Conservation (phyloP, 2,797 vertebrate species). For the Fundulus diaphanus region DNA sequence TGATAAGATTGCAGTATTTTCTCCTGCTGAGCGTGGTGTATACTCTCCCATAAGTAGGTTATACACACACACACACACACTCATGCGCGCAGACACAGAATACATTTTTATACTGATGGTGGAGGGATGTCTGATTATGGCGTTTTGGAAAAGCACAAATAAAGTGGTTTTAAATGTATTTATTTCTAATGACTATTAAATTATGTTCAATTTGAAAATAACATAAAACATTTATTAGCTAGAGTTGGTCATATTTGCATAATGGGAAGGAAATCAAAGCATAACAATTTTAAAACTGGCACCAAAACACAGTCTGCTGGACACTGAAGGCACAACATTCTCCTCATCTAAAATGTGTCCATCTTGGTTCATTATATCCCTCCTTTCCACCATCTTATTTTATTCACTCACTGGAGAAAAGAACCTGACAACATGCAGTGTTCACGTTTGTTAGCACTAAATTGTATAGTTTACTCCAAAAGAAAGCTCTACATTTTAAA, state of each 20-base stretch:
- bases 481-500: background rate
- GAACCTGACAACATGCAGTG: background rate
- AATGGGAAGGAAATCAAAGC: background rate
- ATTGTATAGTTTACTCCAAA: background rate
- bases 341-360: background rate
- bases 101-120: background rate
- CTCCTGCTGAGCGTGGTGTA: constrained; percentile 40
- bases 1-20: constrained; percentile 70
- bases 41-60: constrained; percentile 20
- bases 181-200: background rate
- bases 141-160: background rate
- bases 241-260: background rate
- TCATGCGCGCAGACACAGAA: no score
- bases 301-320: background rate
- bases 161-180: background rate
- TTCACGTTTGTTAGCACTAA: background rate
- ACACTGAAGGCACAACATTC: background rate
- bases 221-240: background rate
- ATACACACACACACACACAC: background rate
- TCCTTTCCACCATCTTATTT: background rate
- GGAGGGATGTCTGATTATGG: background rate
- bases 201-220: background rate
- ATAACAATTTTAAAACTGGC: background rate
- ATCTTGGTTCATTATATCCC: background rate
- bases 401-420: background rate